Percentiles rank a stretch among this genome's conserved stretches.
These are phyloP conservation scores for Solea senegalensis DNA, from an alignment of 2,113 vertebrate species.

Conservation along the genomic window DNA sequence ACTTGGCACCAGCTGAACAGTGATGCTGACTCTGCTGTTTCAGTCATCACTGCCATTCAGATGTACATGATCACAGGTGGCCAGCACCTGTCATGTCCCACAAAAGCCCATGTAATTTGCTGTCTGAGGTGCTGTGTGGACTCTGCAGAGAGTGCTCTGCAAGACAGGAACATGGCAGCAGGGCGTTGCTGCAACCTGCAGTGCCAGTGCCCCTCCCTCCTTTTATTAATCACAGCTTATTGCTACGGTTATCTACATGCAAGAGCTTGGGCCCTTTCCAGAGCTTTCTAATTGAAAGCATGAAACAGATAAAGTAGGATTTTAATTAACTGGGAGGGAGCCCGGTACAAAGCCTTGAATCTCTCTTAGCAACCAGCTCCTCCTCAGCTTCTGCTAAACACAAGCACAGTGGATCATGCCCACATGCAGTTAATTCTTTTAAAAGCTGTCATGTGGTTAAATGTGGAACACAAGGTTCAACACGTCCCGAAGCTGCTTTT, in stretches of 20 bases:
- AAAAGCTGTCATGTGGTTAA: slow-evolving; percentile 29
- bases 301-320: slow-evolving; percentile 76
- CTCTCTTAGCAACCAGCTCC: slow-evolving; percentile 75
- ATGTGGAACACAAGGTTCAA: slow-evolving; percentile 26
- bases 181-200: slow-evolving; percentile 42
- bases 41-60: slow-evolving; percentile 19
- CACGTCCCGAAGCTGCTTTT: slow-evolving; percentile 9
- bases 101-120: slow-evolving; percentile 55
- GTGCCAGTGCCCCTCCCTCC: slow-evolving; percentile 39
- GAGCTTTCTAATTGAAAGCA: slow-evolving; percentile 77
- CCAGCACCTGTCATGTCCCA: slow-evolving; percentile 54
- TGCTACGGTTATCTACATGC: slow-evolving; percentile 69
- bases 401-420: slow-evolving; percentile 53
- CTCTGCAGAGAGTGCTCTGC: slow-evolving; percentile 9
- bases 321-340: slow-evolving; percentile 79
- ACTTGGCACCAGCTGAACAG: slow-evolving; percentile 29
- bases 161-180: slow-evolving; percentile 51
- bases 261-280: slow-evolving; percentile 68
- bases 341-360: slow-evolving; percentile 63
- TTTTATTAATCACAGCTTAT: slow-evolving; percentile 70
- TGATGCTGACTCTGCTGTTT: slow-evolving; percentile 13
- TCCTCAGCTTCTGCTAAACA: slow-evolving; percentile 68
- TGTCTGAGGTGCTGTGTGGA: slow-evolving; percentile 44
- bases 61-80: slow-evolving; percentile 51
- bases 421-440: slow-evolving; percentile 54